A percentile compares a stretch with the other conserved stretches of the same genome.
These are phyloP conservation scores for Ricordea florida DNA, from an alignment of 92 coral and sea anemone species.

Conservation along the genomic window DNA sequence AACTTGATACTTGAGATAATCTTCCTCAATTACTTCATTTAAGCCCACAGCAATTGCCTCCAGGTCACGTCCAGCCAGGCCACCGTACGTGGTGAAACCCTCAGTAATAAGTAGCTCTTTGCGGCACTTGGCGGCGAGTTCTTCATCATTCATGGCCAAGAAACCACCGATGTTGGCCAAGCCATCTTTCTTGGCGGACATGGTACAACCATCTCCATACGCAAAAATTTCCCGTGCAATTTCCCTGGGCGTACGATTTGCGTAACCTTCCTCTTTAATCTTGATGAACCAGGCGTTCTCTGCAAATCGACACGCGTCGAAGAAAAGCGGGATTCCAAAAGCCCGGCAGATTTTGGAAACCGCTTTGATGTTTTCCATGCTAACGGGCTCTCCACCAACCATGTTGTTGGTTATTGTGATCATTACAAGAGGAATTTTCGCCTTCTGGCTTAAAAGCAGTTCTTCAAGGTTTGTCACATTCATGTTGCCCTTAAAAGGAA, in stretches of 20 bases:
- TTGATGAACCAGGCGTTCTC: constrained; percentile 89
- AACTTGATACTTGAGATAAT: constrained; percentile 66
- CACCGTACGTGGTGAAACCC: constrained; percentile 80
- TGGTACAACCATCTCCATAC: constrained; percentile 75
- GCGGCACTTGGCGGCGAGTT: constrained; percentile 65
- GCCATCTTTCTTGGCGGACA: constrained; percentile 83
- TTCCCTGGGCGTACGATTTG: constrained; percentile 54
- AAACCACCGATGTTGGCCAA: constrained; percentile 79
- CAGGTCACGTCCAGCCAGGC: constrained; percentile 77
- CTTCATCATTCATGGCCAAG: constrained; percentile 64
- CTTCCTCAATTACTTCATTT: constrained; percentile 68
- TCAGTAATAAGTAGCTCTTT: constrained; percentile 68
- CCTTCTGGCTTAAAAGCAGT: constrained; percentile 15
- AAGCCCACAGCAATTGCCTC: constrained; percentile 82
- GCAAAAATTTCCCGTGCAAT: constrained; percentile 72
- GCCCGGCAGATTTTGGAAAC: constrained; percentile 73
- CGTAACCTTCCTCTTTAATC: constrained; percentile 65
- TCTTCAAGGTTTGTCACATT: constrained; percentile 47
- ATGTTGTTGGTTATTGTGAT: constrained; percentile 71
- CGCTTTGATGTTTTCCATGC: constrained; percentile 77
- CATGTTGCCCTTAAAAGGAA: constrained; percentile 76
- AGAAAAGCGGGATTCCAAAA: constrained; percentile 55
- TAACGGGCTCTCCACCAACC: constrained; percentile 71
- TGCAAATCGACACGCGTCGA: constrained; percentile 85
- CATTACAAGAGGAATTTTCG: constrained; percentile 43